Evolutionary conservation across 2,797 vertebrate species (phyloP).

Genomic region (Merluccius polli): DNA sequence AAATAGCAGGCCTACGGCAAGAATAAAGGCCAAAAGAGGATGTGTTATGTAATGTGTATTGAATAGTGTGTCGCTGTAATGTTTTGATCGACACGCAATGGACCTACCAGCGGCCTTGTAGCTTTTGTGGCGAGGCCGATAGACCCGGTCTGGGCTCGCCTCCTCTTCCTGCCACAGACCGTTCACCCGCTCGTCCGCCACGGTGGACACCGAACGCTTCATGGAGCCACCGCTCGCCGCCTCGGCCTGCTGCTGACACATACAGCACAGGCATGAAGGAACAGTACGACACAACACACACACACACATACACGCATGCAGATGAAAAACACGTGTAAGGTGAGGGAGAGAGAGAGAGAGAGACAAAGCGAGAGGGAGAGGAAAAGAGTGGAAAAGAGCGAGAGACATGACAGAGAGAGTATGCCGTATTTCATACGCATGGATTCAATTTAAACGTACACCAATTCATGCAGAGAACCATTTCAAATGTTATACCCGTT

Average conservation of each 20-base stretch:
- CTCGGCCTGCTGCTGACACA: constrained; percentile 68
- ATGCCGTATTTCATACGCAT: background rate
- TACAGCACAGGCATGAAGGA: background rate
- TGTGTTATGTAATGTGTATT: background rate
- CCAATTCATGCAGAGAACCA: constrained; percentile 7
- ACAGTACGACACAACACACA: constrained; percentile 24
- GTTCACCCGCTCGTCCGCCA: constrained; percentile 85
- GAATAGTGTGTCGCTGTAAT: background rate
- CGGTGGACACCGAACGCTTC: constrained; percentile 86
- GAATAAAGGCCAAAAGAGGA: background rate
- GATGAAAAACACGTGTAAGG: background rate
- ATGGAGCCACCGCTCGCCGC: constrained; percentile 79
- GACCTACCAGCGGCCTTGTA: constrained; percentile 85
- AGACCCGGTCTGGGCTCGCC: constrained; percentile 84
- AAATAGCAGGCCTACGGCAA: background rate
- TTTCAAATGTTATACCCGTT: background rate
- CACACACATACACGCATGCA: constrained; percentile 4
- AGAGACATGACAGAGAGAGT: constrained; percentile 7
- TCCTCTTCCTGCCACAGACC: constrained; percentile 91
- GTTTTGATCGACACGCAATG: background rate
- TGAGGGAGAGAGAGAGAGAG: too few relatives aligned
- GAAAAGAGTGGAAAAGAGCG: background rate
- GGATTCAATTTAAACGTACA: background rate
- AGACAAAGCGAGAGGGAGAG: too few relatives aligned
- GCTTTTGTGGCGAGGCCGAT: constrained; percentile 88